Evolutionary conservation across 2,888 invertebrate genomes (phyloP).

Genomic region (Cheilosia pagana): DNA sequence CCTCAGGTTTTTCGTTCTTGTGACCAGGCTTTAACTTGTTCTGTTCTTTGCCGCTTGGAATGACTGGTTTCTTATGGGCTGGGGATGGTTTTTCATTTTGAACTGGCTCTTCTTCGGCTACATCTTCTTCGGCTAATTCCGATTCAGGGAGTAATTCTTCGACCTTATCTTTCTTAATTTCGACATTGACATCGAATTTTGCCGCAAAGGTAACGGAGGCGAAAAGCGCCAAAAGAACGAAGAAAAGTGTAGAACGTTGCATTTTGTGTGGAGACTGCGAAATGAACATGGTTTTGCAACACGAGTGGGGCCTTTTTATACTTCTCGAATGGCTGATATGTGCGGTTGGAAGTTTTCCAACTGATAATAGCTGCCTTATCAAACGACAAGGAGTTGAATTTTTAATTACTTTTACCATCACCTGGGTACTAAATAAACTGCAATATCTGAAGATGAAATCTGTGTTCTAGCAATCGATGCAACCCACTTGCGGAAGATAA

Average conservation of each 20-base stretch:
- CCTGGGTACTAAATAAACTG: slow-evolving; percentile 12
- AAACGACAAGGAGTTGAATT: slow-evolving; percentile 29
- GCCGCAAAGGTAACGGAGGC: slow-evolving; percentile 19
- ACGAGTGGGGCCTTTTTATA: slow-evolving; percentile 36
- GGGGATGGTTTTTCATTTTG: slow-evolving; percentile 6
- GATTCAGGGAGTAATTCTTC: not conserved
- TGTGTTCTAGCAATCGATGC: slow-evolving; percentile 33
- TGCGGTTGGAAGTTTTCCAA: slow-evolving; percentile 6
- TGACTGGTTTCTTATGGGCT: not conserved
- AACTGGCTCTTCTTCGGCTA: not conserved
- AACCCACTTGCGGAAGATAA: slow-evolving; percentile 17
- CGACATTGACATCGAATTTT: not conserved
- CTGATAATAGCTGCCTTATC: slow-evolving; percentile 43
- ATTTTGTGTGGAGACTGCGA: slow-evolving; percentile 41
- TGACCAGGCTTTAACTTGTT: not conserved
- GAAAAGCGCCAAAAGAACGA: slow-evolving; percentile 37
- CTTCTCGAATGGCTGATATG: not conserved
- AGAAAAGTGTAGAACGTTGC: slow-evolving; percentile 28
- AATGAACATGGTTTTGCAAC: slow-evolving; percentile 3
- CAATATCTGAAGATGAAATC: slow-evolving; percentile 29
- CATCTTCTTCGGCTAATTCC: not conserved
- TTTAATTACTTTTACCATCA: slow-evolving; percentile 47
- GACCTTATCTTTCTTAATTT: not conserved
- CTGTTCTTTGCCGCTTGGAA: not conserved
- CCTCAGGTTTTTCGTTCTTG: not conserved